These are phyloP conservation scores for Neotoma lepida DNA, from an alignment of 2,113 vertebrate genomes.

Conservation along the genomic window DNA sequence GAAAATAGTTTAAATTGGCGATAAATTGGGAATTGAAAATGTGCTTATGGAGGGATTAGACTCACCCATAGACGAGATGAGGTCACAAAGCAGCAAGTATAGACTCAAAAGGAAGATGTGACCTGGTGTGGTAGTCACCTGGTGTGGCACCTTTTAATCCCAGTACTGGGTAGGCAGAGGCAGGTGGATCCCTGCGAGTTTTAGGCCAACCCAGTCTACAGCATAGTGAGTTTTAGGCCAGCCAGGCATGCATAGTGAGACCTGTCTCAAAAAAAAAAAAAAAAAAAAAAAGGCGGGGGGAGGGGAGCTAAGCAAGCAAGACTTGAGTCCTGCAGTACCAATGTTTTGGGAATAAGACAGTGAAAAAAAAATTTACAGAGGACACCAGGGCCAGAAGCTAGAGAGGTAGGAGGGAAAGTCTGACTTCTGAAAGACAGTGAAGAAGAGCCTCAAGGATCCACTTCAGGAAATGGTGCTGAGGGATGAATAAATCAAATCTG, in stretches of 20 bases:
- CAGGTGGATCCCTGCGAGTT: not conserved
- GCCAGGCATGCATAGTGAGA: not conserved
- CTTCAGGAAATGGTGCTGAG: not conserved
- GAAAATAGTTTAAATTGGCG: constrained; percentile 7
- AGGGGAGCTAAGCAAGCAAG: not conserved
- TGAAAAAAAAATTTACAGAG: not conserved
- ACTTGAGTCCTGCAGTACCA: not conserved
- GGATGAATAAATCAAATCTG: not conserved
- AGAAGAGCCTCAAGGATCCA: not conserved
- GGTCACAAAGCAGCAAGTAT: not conserved
- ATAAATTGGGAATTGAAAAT: constrained; percentile 29
- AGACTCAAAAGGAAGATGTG: not conserved
- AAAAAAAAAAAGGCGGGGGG: too few species aligned
- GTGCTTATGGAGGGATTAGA: not conserved
- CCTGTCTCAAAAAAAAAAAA: not conserved
- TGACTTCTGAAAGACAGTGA: constrained; percentile 4
- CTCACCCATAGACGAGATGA: not conserved
- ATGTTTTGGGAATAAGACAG: not conserved
- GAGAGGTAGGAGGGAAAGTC: not conserved
- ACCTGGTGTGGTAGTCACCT: not conserved
- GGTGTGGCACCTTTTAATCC: not conserved
- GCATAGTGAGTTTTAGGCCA: not conserved
- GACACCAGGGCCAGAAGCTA: not conserved
- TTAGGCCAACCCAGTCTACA: not conserved
- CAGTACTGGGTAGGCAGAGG: not conserved